Base-by-base conservation (phyloP, 2,797 vertebrate genomes). In the Poeciliopsis turneri region DNA sequence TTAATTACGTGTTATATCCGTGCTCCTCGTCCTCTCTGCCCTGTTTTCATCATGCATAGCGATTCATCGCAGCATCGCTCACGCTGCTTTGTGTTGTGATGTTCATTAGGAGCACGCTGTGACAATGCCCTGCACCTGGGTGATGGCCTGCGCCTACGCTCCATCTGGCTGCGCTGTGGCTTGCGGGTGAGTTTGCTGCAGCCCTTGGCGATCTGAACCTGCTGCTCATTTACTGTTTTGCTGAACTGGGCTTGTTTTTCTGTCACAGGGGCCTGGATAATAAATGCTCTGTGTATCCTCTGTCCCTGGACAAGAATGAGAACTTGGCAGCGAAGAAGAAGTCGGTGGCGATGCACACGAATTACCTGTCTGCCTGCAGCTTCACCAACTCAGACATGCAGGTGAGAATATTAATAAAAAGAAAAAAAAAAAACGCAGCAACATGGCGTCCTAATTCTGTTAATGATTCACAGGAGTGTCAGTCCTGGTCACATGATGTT, bases 361-460 rank as follows among this genome's bases (percentile, higher is more conserved):
- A 99, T 95, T 99, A 99, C 92, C 92, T 99, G 92, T 99, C 98
- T 1, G 98, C 98, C 76, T 99, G 98, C 93, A 98, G 98, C 95
- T 99, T 99, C 94, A 99, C 98, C 84, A 99, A 99, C 95, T 99
- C 98, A 0, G 98, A 99, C 87, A 99, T 99, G 98, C 98, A 99
- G 97, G 98, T 98, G 90, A 95, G 87, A 81, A 2, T 15, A 51
- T 13, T 2, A 41, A 1, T 9, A 33, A 66, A 18, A 2, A n/a
- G 7, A n/a, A 1, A 3, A 11, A 33, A 33, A 49, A 10, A 10
- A 46, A 73, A 30, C 3, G 0, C 15, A 2, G 18, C 20, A 49
- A 61, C 33, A 64, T 64, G 81, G 80, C 80, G 72, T 66, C 25
- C 18, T 46, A 12, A 5, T 74, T 72, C 79, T 80, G 79, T 90